Percentiles rank a stretch among this genome's conserved stretches.
Evolutionary conservation across 2,888 invertebrate species (phyloP).

Genomic region (Meghimatium bilineatum): DNA sequence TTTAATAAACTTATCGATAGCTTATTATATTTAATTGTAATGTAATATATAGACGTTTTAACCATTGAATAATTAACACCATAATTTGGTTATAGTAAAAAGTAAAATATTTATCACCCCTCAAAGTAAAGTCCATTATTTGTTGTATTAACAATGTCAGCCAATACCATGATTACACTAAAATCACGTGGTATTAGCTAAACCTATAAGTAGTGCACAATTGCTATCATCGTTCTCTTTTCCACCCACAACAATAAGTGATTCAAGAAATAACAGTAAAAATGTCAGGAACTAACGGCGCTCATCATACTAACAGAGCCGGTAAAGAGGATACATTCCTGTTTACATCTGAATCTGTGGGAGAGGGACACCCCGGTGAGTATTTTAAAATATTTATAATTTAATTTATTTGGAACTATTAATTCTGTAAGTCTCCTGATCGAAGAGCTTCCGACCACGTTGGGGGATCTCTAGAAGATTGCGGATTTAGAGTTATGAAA

Average conservation of each 20-base stretch:
- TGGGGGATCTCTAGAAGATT: too few relatives aligned
- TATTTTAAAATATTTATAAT: too few relatives aligned
- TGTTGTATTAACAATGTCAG: neutral
- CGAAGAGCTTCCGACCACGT: too few relatives aligned
- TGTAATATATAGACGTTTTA: neutral
- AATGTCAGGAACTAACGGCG: slow-evolving; percentile 66
- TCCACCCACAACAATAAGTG: neutral
- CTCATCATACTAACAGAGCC: slow-evolving; percentile 71
- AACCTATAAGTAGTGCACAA: neutral
- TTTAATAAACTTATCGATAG: neutral
- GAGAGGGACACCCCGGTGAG: slow-evolving; percentile 77
- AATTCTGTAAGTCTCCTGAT: too few relatives aligned
- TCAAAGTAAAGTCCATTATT: neutral
- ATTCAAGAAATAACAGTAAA: slow-evolving; percentile 42
- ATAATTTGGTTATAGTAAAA: neutral
- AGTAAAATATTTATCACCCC: neutral
- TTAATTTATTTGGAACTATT: too few relatives aligned
- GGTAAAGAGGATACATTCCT: slow-evolving; percentile 74
- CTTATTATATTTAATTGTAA: neutral
- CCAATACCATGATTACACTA: neutral
- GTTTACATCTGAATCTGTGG: slow-evolving; percentile 78
- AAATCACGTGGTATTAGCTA: neutral
- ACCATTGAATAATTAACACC: neutral
- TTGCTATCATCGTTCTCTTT: neutral
- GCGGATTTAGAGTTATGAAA: too few relatives aligned